Base-by-base conservation (phyloP, 2,888 invertebrate genomes). In the Pyrrhia umbra region DNA sequence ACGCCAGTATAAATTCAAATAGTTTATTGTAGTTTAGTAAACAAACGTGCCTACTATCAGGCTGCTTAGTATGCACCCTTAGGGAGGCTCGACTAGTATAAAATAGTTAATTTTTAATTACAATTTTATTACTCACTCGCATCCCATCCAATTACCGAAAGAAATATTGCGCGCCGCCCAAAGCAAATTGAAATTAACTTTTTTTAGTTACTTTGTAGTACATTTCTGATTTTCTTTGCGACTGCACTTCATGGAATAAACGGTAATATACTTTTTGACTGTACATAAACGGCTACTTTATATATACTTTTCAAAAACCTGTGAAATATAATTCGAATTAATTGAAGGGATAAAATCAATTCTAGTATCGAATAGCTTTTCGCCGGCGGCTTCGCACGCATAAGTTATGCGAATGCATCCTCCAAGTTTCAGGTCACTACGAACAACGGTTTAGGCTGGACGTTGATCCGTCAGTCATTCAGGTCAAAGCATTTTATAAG, bases 61-160 rank as follows among this genome's bases (percentile, higher is more conserved):
- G 82, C 92, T 94, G 89, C 87, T 95, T 94, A 92, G 77, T 94
- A 95, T 95, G 93, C 95, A 94, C 95, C 95, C 94, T 90, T 72
- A 75, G 90, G 90, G 90, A 88, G 86, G 85, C 82, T 85, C 85
- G 85, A 86, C 86, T 90, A 85, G 88, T 89, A 92, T 91, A 87
- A 92, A 90, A 92, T 93, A 90, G 92, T 94, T 93, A 93, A 94
- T 93, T 94, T 94, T 94, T 94, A 95, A 95, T 94, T 93, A 94
- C 92, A 90, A 86, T 94, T 94, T 94, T 94, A 94, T 92, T 92
- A 95, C 92, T 83, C 83, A 85, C 83, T 82, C 88, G 85, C 92
- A 88, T 92, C 93, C 93, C 89, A 92, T 91, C 92, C 92, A 93
- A 93, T 94, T 95, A 93, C 88, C 79, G 75, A 88, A 91, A 92